These are phyloP conservation scores for Tiphia femorata DNA, from an alignment of 2,888 invertebrate genomes.

Conservation along the genomic window DNA sequence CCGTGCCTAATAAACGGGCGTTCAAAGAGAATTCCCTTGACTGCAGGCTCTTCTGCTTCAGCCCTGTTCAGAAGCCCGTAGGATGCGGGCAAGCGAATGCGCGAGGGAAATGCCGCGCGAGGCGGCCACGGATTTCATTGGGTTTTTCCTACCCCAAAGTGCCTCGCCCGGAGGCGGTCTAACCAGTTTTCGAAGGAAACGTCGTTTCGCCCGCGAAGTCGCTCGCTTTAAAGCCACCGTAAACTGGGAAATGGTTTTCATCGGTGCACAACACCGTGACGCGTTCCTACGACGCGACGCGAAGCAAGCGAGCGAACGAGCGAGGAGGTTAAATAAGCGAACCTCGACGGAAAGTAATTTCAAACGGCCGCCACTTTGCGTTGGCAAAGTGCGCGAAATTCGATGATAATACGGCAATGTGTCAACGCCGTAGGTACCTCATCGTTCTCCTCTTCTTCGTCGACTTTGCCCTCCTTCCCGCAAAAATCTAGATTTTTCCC, in stretches of 20 bases:
- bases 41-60: too few species aligned
- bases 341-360: constrained; percentile 29
- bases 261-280: constrained; percentile 1
- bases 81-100: too few species aligned
- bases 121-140: constrained; percentile 44
- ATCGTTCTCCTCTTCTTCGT: too few species aligned
- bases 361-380: neutral
- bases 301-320: constrained; percentile 11
- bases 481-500: too few species aligned
- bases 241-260: constrained; percentile 36
- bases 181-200: constrained; percentile 43
- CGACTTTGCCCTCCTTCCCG: too few species aligned
- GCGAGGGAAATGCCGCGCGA: too few species aligned
- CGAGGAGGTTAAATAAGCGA: constrained; percentile 13
- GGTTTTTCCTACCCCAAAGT: constrained; percentile 35
- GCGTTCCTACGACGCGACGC: constrained; percentile 10
- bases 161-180: constrained; percentile 38
- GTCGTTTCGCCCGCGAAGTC: constrained; percentile 32
- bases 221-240: constrained; percentile 41
- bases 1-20: too few species aligned
- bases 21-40: too few species aligned
- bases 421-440: too few species aligned
- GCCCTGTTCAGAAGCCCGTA: too few species aligned
- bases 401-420: too few species aligned
- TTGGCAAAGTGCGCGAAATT: too few species aligned